Evolutionary conservation across 1,140 invertebrate species (phyloP), one percentile per base, ranked within the genome.

Genomic region (Drosophila tani): DNA sequence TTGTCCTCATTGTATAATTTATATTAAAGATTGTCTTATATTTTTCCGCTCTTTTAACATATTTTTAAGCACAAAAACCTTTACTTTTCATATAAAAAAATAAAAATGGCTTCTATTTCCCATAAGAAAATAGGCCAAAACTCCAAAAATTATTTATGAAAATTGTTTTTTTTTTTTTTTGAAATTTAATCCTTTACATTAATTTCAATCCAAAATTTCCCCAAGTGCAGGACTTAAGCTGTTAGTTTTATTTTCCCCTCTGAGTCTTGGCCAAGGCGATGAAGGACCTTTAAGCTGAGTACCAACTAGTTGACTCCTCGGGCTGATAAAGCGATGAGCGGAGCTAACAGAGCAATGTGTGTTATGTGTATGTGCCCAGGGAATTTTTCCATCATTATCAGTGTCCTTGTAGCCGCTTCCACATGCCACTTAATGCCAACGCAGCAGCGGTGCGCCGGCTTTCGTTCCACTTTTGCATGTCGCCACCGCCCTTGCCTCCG

Each of bases 351-450:
- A 81, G 74, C 82, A 51, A 69, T 75, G 63, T 75, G 49, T 55
- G 46, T 46, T 60, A 70, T 73, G 76, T 77, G 69, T 57, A 55
- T 79, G 64, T 83, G 75, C 45, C 56, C 17, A 60, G 79, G 79
- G 85, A 90, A 90, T 90, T 90, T 88, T 90, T 90, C 76, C 81
- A 82, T 90, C 85, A 90, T 90, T 90, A 90, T 85, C 86, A 85
- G 75, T 85, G 85, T 90, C 85, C 85, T 90, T 90, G 85, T 79
- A 80, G 71, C 70, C 75, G 60, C 69, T 90, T 84, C 82, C 86
- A 90, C 86, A 90, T 90, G 85, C 85, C 85, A 90, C 85, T 90
- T 90, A 90, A 90, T 90, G 85, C 85, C 85, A 86, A 87, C 79
- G 85, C 85, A 79, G 78, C 81, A 82, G 57, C 50, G 19, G 67